Evolutionary conservation across 2,113 vertebrate species (phyloP), one percentile per base, ranked within the genome.

Genomic region (Elephantulus edwardii): DNA sequence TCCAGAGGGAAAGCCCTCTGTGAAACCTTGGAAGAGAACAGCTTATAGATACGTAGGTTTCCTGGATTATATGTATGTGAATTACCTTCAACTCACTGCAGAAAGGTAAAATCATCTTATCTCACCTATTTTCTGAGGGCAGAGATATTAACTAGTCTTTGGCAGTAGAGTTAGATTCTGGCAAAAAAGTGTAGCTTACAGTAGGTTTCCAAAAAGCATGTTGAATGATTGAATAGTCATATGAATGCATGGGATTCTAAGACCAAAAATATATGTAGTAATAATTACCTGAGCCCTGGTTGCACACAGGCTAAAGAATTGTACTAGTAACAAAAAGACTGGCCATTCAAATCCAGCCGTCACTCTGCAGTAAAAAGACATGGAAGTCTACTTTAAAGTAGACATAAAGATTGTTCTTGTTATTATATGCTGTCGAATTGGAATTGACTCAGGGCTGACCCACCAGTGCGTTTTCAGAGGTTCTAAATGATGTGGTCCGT

Each of bases 1-100:
- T n/a, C n/a, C n/a, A n/a, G n/a, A n/a, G n/a, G n/a, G n/a, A 35
- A 86, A 50, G 38, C 38, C 86, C 86, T 83, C 75, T 68, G 66
- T 84, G 38, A 68, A 8, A 35, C 46, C 44, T 20, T 24, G 60
- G 13, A n/a, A n/a, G n/a, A 71, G 19, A 87, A 70, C 38, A 74
- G 71, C 44, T 35, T 71, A 20, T 10, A 60, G 12, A 1, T 9
- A 42, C 4, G 5, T 13, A 40, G 14, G 38, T 54, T 82, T 80
- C 22, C 50, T 28, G 26, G 70, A 42, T 54, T 28, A 77, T 4
- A 40, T 1, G 17, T 46, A 74, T 6, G 24, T 19, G 50, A 28
- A 48, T 38, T 62, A 86, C 33, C 44, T 72, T 83, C 38, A 46
- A 58, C 35, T 79, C 13, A 68, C 22, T 38, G 35, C 16, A 60